phyloP scores from a whole-genome alignment of 2,888 invertebrate species.

The Phengaris alcon region DNA sequence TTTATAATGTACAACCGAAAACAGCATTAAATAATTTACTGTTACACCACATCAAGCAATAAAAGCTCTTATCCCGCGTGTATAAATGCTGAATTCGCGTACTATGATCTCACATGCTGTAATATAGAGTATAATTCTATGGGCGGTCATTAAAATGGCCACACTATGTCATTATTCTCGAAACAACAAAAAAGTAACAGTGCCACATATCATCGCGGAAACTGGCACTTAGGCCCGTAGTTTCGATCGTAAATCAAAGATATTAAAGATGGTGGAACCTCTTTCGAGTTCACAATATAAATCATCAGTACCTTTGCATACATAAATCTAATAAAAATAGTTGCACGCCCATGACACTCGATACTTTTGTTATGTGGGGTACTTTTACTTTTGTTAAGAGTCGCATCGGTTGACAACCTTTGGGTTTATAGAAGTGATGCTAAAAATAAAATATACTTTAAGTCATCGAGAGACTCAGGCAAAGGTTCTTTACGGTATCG shows the following conservation, averaged over 20 bases:
- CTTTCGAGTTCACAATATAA: slow-evolving; percentile 78
- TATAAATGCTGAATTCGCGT: slow-evolving; percentile 26
- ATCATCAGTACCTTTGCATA: slow-evolving; percentile 72
- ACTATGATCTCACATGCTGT: not conserved
- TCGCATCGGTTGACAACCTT: slow-evolving; percentile 9
- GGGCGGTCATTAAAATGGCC: slow-evolving; percentile 70
- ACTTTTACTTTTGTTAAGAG: not conserved
- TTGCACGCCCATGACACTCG: slow-evolving; percentile 39
- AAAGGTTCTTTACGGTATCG: slow-evolving; percentile 17
- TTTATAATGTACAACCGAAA: slow-evolving; percentile 21
- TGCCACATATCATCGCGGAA: slow-evolving; percentile 73
- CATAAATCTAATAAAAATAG: slow-evolving; percentile 60
- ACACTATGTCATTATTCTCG: slow-evolving; percentile 73
- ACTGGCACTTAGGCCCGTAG: slow-evolving; percentile 75
- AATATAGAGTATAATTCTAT: slow-evolving; percentile 38
- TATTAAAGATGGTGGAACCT: slow-evolving; percentile 79
- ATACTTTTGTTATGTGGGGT: not conserved
- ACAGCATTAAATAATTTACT: slow-evolving; percentile 20
- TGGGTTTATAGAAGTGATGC: slow-evolving; percentile 2
- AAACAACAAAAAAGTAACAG: slow-evolving; percentile 71
- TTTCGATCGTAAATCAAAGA: slow-evolving; percentile 79
- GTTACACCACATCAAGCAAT: not conserved
- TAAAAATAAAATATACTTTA: slow-evolving; percentile 8
- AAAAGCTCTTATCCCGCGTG: not conserved
- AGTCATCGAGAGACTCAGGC: slow-evolving; percentile 11